These are phyloP conservation scores for Saccopteryx bilineata DNA, from an alignment of 2,113 vertebrate species.

Conservation along the genomic window DNA sequence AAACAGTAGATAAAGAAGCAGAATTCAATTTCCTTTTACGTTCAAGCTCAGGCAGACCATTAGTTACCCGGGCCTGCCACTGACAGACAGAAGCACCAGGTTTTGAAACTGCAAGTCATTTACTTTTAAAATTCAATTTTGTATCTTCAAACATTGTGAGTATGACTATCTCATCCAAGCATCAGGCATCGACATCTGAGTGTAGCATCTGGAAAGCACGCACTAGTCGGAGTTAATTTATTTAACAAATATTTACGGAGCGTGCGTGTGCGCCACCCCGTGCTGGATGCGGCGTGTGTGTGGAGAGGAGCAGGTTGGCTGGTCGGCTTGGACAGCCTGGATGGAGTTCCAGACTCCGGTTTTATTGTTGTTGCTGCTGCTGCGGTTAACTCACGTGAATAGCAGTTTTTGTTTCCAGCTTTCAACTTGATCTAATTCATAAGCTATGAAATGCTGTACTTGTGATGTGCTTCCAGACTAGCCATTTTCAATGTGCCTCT, in stretches of 20 bases:
- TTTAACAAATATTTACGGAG: neutral
- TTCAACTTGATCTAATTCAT: slow-evolving; percentile 42
- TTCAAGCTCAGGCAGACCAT: neutral
- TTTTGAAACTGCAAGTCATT: slow-evolving; percentile 9
- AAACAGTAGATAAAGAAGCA: neutral
- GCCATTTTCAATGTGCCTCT: neutral
- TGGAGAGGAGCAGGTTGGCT: neutral
- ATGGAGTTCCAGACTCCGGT: neutral
- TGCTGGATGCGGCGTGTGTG: no score
- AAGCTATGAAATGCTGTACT: slow-evolving; percentile 1
- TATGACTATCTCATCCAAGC: neutral
- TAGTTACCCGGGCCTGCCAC: neutral
- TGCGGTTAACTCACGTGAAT: neutral
- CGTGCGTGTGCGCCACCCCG: neutral
- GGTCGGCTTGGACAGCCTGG: neutral
- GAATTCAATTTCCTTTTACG: slow-evolving; percentile 43
- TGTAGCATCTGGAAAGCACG: neutral
- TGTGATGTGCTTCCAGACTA: slow-evolving; percentile 23
- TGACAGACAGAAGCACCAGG: neutral
- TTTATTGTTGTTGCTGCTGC: neutral
- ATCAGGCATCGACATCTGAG: neutral
- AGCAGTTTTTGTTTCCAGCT: neutral
- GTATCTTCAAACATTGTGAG: slow-evolving; percentile 13
- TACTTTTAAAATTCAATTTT: slow-evolving; percentile 56
- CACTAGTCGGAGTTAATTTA: neutral